Base-by-base conservation (phyloP, 2,113 vertebrate genomes). In the Manacus vitellinus region DNA sequence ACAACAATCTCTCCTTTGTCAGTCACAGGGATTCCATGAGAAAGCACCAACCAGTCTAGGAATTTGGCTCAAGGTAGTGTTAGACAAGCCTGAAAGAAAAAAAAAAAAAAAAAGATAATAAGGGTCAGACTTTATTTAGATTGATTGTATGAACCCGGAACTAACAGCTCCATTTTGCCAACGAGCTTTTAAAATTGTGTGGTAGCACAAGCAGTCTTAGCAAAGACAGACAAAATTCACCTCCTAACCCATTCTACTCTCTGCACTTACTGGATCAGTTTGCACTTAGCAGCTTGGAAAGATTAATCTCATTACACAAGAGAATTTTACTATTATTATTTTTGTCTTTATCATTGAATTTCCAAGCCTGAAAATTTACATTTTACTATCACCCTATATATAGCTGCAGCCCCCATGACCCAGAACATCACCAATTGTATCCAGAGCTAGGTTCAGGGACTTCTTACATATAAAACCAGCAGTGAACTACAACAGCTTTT, bases 1-100 rank as follows among this genome's bases (percentile, higher is more conserved):
- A 92, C 88, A 97, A 92, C 83, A 94, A 86, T 31, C 81, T 91
- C 82, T 77, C 58, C 89, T 94, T 94, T 97, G 90, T 96, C 88
- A 66, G 77, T 87, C 82, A 66, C 76, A 82, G 23, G 68, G 71
- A 79, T 94, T 86, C 85, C 91, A 94, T 79, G 81, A 96, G 83
- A 96, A 88, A 94, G 61, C 86, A 96, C 55, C 86, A 88, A 83
- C 68, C 84, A 91, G 86, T 25, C 66, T 56, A 74, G 9, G 16
- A 91, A 93, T 94, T 41, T 78, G 55, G 87, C 80, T 89, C 80
- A 73, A 77, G 46, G 74, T 44, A 68, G 52, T 3, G 13, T 54
- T 63, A 95, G 67, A 78, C 62, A 92, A 85, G 85, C 37, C 83
- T 93, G 66, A 52, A 95, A 91, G 33, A 87, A 63, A 63, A 41